Percentiles rank a stretch among this genome's conserved stretches.
These are phyloP conservation scores for Cheilosia vernalis DNA, from an alignment of 2,888 invertebrate species.

Conservation along the genomic window DNA sequence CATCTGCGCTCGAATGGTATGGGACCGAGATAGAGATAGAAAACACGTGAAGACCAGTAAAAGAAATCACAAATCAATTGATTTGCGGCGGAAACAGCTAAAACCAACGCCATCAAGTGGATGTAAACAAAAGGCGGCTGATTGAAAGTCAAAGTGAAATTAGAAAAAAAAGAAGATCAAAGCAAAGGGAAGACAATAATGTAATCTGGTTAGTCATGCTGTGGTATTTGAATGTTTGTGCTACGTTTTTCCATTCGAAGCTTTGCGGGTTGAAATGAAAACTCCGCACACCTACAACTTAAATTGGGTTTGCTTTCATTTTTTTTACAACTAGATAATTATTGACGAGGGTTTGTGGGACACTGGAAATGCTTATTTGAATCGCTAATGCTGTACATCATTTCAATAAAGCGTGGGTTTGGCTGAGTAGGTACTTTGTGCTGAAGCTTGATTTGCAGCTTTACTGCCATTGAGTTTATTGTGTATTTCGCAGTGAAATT, in stretches of 20 bases:
- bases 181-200: not conserved
- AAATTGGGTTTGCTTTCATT: conserved; percentile 30
- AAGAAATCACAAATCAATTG: conserved; percentile 26
- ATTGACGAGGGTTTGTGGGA: not conserved
- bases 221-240: not conserved
- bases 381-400: not conserved
- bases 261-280: conserved; percentile 15
- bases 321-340: conserved; percentile 5
- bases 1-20: not conserved
- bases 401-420: conserved; percentile 2
- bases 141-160: conserved; percentile 55
- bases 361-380: not conserved
- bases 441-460: not conserved
- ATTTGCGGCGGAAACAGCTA: conserved; percentile 10
- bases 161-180: conserved; percentile 13
- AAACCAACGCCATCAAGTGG: conserved; percentile 1
- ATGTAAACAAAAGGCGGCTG: conserved; percentile 44
- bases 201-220: conserved; percentile 35
- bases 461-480: no score
- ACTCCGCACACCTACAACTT: conserved; percentile 24
- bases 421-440: not conserved
- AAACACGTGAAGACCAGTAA: conserved; percentile 3
- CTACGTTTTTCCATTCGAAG: conserved; percentile 1
- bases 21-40: conserved; percentile 1
- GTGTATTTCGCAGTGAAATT: no score